Base-by-base conservation (phyloP, 2,113 vertebrate genomes). In the Todiramphus saurophagus region DNA sequence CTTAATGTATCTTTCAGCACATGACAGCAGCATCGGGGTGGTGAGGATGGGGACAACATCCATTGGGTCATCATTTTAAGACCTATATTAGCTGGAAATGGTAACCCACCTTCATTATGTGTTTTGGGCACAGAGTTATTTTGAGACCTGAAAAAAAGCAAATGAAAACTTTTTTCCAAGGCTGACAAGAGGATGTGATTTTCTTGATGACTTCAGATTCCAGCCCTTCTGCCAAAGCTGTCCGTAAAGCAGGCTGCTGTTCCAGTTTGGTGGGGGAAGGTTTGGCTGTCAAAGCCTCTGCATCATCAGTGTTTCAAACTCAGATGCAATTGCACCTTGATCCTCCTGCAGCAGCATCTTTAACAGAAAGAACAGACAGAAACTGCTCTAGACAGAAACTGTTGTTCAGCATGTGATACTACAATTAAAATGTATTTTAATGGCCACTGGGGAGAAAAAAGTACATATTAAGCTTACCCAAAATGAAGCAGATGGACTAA, bases 401-500 rank as follows among this genome's bases (percentile, higher is more conserved):
- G 43, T 66, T 69, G 48, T 50, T 46, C 46, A 53, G 48, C 44
- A 73, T 16, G 37, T 10, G 13, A 88, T 75, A 62, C 33, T 70
- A 87, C 83, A 89, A 89, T 82, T 87, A 91, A 89, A 86, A 55
- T 50, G 13, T 51, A 21, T 70, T 91, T 91, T 93, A 78, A 77
- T 80, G 72, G 41, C 43, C 11, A 4, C 53, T n/a, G 46, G 25
- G 68, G 2, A 51, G 77, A 17, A n/a, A 95, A 70, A 67, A 67
- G 1, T 39, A 62, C 11, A 39, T 74, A 51, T 72, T 84, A 46
- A 56, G 31, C 73, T 74, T 76, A n/a, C 21, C 46, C 55, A 75
- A 76, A 90, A 87, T 35, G 33, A 90, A 93, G 83, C 68, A 83
- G 75, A 90, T 78, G 76, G 76, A 68, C 62, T 62, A 79, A 79